A percentile compares a stretch with the other conserved stretches of the same genome.
Conservation (phyloP, 2,888 invertebrate genomes). For the Phengaris alcon region DNA sequence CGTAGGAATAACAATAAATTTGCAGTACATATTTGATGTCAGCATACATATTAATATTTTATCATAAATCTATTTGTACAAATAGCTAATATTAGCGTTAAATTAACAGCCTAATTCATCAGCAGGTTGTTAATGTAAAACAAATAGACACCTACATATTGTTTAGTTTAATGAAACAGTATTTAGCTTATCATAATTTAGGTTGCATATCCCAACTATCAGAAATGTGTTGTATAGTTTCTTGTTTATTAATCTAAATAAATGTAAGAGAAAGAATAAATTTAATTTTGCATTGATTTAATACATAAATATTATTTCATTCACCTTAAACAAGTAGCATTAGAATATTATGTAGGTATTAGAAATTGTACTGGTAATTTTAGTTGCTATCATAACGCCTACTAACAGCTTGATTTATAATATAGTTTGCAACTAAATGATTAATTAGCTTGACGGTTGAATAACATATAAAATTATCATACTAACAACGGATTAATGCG, state of each 20-base stretch:
- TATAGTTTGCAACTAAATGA: neutral
- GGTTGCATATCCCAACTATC: too few species aligned
- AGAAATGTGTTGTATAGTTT: neutral
- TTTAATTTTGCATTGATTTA: too few species aligned
- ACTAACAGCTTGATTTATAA: neutral
- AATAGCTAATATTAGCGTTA: neutral
- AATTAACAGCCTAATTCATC: slow-evolving; percentile 3
- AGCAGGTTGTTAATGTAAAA: neutral
- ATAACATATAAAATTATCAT: slow-evolving; percentile 21
- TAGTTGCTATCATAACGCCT: neutral
- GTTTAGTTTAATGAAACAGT: slow-evolving; percentile 2
- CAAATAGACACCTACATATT: neutral
- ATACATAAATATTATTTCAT: neutral
- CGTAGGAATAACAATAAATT: neutral
- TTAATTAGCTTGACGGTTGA: slow-evolving; percentile 2
- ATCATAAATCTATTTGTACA: neutral
- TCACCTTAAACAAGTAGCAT: neutral
- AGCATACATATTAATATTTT: neutral
- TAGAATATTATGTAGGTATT: neutral
- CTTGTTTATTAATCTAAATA: neutral
- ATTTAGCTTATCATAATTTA: neutral
- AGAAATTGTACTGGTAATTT: neutral
- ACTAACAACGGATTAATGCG: slow-evolving; percentile 16
- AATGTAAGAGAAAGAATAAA: neutral
- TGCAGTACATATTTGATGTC: neutral